A percentile compares a stretch with the other conserved stretches of the same genome.
phyloP scores from a whole-genome alignment of 1,140 invertebrate genomes.

The Sinonovacula constricta region DNA sequence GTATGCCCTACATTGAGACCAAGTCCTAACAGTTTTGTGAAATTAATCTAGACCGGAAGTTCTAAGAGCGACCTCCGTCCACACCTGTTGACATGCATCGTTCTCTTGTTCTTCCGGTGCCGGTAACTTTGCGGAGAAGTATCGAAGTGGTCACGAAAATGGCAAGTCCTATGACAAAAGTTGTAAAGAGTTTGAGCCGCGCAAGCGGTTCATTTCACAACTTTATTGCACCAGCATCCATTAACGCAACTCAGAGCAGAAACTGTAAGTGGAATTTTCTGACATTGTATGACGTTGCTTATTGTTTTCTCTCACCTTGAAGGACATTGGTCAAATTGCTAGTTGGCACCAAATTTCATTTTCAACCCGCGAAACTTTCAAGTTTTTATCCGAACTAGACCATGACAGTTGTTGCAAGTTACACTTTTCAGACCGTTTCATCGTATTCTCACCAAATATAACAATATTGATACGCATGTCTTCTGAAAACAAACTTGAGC shows the following conservation, averaged over 20 bases:
- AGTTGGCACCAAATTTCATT: background rate
- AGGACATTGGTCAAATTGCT: background rate
- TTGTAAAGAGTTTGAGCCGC: slow-evolving; percentile 64
- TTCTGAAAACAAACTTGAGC: background rate
- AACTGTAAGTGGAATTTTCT: slow-evolving; percentile 69
- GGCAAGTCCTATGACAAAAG: slow-evolving; percentile 67
- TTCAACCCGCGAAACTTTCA: too few relatives aligned
- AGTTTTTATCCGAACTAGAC: too few relatives aligned
- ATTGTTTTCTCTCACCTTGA: background rate
- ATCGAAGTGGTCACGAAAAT: slow-evolving; percentile 53
- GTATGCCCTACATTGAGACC: background rate
- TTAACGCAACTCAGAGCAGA: slow-evolving; percentile 65
- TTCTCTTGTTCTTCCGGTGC: slow-evolving; percentile 52
- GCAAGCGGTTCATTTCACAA: slow-evolving; percentile 61
- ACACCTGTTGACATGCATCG: background rate
- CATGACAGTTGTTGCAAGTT: background rate
- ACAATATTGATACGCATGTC: background rate
- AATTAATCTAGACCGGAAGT: slow-evolving; percentile 17
- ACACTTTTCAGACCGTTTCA: background rate
- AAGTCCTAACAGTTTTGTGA: background rate
- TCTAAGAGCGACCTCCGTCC: background rate
- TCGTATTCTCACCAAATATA: background rate
- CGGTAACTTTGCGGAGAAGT: slow-evolving; percentile 53
- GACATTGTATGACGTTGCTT: background rate
- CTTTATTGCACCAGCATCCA: slow-evolving; percentile 60